Evolutionary conservation across 1,140 invertebrate species (phyloP), one percentile per base, ranked within the genome.

Genomic region (Drosophila mayri): DNA sequence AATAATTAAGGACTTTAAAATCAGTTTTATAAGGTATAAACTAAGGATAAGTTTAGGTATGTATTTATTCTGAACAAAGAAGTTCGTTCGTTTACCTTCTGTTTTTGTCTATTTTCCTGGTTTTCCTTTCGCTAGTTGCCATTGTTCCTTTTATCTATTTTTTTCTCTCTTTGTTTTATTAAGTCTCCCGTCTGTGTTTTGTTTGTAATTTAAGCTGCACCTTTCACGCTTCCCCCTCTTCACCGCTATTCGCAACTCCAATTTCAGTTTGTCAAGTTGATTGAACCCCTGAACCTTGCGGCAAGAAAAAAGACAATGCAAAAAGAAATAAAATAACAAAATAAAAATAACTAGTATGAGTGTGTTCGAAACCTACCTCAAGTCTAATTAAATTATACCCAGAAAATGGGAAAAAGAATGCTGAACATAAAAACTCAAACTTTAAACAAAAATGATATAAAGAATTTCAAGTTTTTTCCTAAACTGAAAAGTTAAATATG

Each of bases 201-300:
- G 38, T 55, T 52, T 77, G 60, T 79, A 79, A 71, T 71, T 79
- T 54, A 60, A 79, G 54, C 63, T 74, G 46, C 59, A 52, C 59
- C 43, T 59, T 62, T 59, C 41, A 32, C 46, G 37, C 47, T 44
- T 14, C 22, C 25, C 16, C 57, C 30, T 41, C 30, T 18, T 35
- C 8, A 0, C 59, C 35, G 8, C n/a, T 22, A 4, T 30, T 47
- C 47, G 28, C 70, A 83, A 72, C 81, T 79, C 54, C 38, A 66
- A 67, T 76, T 76, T 83, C 60, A 66, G 63, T 78, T 70, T 57
- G 65, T 72, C 81, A 76, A 83, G 76, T 84, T 84, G 66, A 84
- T 84, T 84, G 81, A 84, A 84, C 81, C 46, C 43, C 25, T 84
- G 81, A 84, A 84, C 76, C 80, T 79, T 79, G 63, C 41, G 54